phyloP scores from a whole-genome alignment of 2,113 vertebrate species.

The Campylomormyrus numenius region DNA sequence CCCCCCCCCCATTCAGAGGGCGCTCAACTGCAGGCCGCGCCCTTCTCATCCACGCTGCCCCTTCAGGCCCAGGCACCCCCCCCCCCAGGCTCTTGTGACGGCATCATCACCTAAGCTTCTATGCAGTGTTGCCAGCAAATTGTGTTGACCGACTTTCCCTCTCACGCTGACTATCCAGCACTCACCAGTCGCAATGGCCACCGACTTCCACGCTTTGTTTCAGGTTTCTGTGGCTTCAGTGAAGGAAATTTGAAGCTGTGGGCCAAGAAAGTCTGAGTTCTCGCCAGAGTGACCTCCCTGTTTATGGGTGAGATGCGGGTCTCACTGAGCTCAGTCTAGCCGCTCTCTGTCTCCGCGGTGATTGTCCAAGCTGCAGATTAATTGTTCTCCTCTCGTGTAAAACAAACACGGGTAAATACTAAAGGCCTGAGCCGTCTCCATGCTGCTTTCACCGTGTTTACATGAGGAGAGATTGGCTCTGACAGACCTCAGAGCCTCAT shows the following conservation, averaged over 20 bases:
- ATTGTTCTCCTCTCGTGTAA: conserved; percentile 20
- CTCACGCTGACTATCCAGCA: background rate
- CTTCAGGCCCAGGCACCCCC: no score
- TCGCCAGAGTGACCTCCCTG: conserved; percentile 21
- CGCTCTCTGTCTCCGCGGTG: background rate
- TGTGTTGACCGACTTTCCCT: background rate
- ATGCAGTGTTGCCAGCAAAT: background rate
- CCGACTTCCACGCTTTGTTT: conserved; percentile 35
- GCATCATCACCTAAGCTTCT: background rate
- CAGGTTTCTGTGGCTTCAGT: conserved; percentile 22
- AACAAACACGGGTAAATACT: conserved; percentile 21
- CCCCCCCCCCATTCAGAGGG: background rate
- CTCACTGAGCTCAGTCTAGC: background rate
- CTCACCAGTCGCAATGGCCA: background rate
- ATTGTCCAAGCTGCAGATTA: conserved; percentile 12
- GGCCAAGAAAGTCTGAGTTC: conserved; percentile 22
- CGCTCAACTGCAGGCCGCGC: conserved; percentile 18
- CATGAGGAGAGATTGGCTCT: background rate
- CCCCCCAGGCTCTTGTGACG: background rate
- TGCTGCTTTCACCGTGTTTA: conserved; percentile 1
- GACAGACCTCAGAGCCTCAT: background rate
- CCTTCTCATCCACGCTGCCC: background rate
- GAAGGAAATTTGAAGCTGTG: conserved; percentile 34
- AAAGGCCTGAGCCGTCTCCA: background rate
- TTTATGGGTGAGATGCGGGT: conserved; percentile 2